These are phyloP conservation scores for Cacatua alba DNA, from an alignment of 2,113 vertebrate genomes.

Conservation along the genomic window DNA sequence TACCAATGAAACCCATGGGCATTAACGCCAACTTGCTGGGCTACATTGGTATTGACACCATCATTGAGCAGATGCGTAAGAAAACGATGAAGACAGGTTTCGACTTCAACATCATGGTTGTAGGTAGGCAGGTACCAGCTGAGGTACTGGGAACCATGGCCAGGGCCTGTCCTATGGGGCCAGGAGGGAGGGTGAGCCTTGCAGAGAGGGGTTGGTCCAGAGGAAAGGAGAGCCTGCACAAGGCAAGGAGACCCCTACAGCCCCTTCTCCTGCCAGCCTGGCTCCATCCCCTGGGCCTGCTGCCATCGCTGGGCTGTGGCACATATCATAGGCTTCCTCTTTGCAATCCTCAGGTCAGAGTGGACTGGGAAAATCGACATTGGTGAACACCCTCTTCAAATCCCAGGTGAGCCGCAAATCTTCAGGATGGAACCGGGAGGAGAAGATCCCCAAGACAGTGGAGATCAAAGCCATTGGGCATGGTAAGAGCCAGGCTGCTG, in stretches of 20 bases:
- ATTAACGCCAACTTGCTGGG: constrained; percentile 87
- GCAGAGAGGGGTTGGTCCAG: not conserved
- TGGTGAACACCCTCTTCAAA: constrained; percentile 96
- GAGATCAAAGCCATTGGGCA: constrained; percentile 95
- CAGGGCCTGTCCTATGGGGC: not conserved
- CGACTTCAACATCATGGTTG: constrained; percentile 98
- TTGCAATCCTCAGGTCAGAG: constrained; percentile 84
- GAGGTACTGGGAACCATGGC: not conserved
- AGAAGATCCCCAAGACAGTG: constrained; percentile 95
- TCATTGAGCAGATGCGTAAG: constrained; percentile 98
- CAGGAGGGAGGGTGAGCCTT: not conserved
- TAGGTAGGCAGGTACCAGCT: constrained; percentile 78
- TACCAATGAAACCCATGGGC: constrained; percentile 91
- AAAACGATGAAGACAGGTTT: constrained; percentile 99
- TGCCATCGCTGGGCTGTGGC: not conserved
- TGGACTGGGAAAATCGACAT: constrained; percentile 91
- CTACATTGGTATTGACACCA: constrained; percentile 95
- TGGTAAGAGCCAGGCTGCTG: constrained; percentile 78
- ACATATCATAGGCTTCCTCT: not conserved
- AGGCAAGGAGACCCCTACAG: not conserved
- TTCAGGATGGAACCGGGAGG: constrained; percentile 89
- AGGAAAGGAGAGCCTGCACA: not conserved
- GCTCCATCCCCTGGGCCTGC: not conserved
- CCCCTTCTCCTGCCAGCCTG: not conserved
- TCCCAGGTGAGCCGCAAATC: constrained; percentile 95